Base-by-base conservation (phyloP, 2,113 vertebrate genomes). In the Upupa epops region DNA sequence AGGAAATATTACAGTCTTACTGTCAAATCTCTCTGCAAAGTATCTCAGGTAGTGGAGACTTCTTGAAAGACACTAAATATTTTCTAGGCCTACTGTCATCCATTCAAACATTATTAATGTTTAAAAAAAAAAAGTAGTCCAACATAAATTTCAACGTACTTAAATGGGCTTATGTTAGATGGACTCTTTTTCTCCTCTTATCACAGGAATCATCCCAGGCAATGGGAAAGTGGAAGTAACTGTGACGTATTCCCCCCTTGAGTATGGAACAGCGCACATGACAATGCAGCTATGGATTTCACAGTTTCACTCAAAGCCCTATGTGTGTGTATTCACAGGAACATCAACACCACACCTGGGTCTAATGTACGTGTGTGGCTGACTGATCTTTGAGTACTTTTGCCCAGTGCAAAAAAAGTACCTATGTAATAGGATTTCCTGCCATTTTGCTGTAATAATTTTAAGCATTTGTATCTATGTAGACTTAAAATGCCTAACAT, bases 151-250 rank as follows among this genome's bases (percentile, higher is more conserved):
- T 72, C 17, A 12, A 18, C 26, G 25, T 68, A 19, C 25, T 69
- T 68, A 59, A n/a, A 6, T 36, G 22, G 29, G 24, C 13, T 91
- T 34, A 9, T 8, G 3, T 76, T 68, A 51, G 60, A 88, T 55
- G 45, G 24, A 45, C n/a, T 75, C 37, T 31, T 72, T 96, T 91
- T 86, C 59, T 94, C 28, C 42, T 78, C 49, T 91, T 70, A 90
- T 51, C 68, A 71, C 92, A 99, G 99, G 99, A 95, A 97, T 99
- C 83, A 98, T 99, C 85, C 98, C 98, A 51, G 98, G 98, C 70
- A 97, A 97, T 29, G 98, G 98, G 9, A 97, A 98, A 88, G 86
- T 96, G 32, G 83, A 96, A 36, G 42, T 99, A 64, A 95, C 90
- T 2, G 95, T 99, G 78, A 98, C 88, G 26, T 99, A 98, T 65